These are phyloP conservation scores for Melanotaenia duboulayi DNA, from an alignment of 2,113 vertebrate genomes.

Conservation along the genomic window DNA sequence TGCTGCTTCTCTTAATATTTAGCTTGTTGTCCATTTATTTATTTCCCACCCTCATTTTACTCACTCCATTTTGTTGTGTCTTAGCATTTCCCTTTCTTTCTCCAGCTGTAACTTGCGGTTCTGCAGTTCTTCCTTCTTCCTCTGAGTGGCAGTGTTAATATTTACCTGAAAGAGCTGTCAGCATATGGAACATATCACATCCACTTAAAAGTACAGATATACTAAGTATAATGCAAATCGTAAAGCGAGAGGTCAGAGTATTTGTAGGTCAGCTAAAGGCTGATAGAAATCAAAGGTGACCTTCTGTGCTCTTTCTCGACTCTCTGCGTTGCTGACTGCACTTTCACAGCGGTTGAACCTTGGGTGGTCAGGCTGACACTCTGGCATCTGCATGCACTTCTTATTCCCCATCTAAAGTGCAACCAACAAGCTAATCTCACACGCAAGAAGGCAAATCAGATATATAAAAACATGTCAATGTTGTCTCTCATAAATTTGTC, in stretches of 20 bases:
- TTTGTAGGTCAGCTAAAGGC: not conserved
- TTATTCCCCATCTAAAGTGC: slow-evolving; percentile 74
- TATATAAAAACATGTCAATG: not conserved
- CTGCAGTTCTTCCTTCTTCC: slow-evolving; percentile 68
- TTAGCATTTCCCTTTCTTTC: slow-evolving; percentile 79
- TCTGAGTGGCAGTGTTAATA: slow-evolving; percentile 63
- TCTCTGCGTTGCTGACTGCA: slow-evolving; percentile 52
- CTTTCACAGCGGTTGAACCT: slow-evolving; percentile 71
- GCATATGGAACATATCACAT: not conserved
- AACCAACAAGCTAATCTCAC: slow-evolving; percentile 13
- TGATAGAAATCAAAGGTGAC: slow-evolving; percentile 21
- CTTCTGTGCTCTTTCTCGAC: slow-evolving; percentile 66
- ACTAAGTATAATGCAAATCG: not conserved
- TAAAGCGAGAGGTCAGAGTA: not conserved
- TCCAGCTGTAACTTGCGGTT: slow-evolving; percentile 74
- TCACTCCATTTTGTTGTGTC: slow-evolving; percentile 79
- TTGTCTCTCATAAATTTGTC: not conserved
- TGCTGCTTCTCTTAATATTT: not conserved
- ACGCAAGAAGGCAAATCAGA: not conserved
- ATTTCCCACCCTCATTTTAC: slow-evolving; percentile 23
- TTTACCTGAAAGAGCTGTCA: slow-evolving; percentile 75
- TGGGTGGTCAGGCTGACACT: slow-evolving; percentile 60
- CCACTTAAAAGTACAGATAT: not conserved
- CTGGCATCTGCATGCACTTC: slow-evolving; percentile 59
- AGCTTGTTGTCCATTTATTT: not conserved